A percentile compares a stretch with the other conserved stretches of the same genome.
Evolutionary conservation across 2,113 vertebrate genomes (phyloP).

Genomic region (Clupea harengus): DNA sequence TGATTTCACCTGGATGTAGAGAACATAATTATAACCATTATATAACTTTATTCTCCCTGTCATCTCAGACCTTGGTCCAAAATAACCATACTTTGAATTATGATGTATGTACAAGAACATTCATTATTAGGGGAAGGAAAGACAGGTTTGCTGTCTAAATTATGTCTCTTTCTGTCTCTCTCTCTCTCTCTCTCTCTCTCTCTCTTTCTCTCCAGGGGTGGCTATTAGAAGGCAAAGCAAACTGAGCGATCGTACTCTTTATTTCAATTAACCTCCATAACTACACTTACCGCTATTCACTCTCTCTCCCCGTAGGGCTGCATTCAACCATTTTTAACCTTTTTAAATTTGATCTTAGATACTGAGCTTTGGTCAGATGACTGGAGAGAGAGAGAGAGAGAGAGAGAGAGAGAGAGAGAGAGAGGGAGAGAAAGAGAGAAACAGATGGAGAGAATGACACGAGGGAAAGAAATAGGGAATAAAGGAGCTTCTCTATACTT

Average conservation of each 20-base stretch:
- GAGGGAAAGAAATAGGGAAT: not conserved
- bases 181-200: not conserved
- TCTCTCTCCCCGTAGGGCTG: not conserved
- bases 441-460: not conserved
- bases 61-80: not conserved
- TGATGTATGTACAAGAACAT: slow-evolving; percentile 10
- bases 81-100: slow-evolving; percentile 10
- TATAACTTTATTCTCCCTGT: slow-evolving; percentile 10
- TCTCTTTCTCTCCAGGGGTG: not conserved
- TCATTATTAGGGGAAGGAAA: not conserved
- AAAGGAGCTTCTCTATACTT: not conserved
- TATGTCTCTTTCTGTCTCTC: not conserved
- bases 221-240: not conserved
- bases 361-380: too few species aligned
- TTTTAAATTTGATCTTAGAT: too few species aligned
- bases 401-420: too few species aligned
- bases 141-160: not conserved
- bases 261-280: slow-evolving; percentile 17
- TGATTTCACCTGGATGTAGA: slow-evolving; percentile 32
- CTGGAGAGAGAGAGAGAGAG: too few species aligned
- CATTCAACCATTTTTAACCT: too few species aligned
- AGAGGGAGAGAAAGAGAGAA: not conserved
- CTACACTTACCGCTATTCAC: not conserved
- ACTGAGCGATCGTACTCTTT: not conserved
- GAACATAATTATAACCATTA: slow-evolving; percentile 29